phyloP scores from a whole-genome alignment of 2,797 vertebrate genomes.

The Aeoliscus strigatus region DNA sequence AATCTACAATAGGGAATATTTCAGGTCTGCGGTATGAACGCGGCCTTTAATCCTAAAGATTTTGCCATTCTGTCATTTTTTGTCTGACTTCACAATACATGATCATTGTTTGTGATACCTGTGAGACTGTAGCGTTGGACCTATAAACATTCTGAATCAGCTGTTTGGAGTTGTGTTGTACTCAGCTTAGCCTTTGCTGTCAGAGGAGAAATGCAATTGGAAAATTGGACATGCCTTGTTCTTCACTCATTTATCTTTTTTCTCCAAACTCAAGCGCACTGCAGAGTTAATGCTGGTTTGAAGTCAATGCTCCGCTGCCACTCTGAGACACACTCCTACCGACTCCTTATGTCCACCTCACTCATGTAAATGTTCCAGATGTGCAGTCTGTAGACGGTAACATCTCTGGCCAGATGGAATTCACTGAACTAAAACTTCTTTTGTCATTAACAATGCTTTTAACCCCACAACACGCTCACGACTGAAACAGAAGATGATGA shows the following conservation, averaged over 20 bases:
- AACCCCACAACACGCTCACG: background rate
- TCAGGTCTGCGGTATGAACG: no score
- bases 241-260: conserved; percentile 4
- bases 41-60: no score
- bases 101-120: no score
- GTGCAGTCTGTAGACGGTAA: conserved; percentile 13
- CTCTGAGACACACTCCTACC: conserved; percentile 15
- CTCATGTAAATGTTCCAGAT: conserved; percentile 38
- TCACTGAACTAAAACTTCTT: background rate
- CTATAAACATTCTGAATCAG: conserved; percentile 8
- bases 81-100: no score
- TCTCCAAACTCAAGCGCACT: conserved; percentile 26
- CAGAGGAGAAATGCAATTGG: conserved; percentile 7
- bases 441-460: conserved; percentile 8
- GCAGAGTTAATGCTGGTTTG: conserved; percentile 31
- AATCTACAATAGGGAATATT: no score
- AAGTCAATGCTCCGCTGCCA: conserved; percentile 37
- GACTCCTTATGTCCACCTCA: conserved; percentile 22
- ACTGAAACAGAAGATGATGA: background rate
- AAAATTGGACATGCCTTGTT: conserved; percentile 6
- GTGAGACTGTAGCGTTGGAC: no score
- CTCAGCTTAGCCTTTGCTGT: conserved; percentile 9
- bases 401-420: conserved; percentile 12
- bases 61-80: no score
- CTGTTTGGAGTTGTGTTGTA: conserved; percentile 1